Evolutionary conservation across 2,113 vertebrate genomes (phyloP).

Genomic region (Lophius piscatorius): DNA sequence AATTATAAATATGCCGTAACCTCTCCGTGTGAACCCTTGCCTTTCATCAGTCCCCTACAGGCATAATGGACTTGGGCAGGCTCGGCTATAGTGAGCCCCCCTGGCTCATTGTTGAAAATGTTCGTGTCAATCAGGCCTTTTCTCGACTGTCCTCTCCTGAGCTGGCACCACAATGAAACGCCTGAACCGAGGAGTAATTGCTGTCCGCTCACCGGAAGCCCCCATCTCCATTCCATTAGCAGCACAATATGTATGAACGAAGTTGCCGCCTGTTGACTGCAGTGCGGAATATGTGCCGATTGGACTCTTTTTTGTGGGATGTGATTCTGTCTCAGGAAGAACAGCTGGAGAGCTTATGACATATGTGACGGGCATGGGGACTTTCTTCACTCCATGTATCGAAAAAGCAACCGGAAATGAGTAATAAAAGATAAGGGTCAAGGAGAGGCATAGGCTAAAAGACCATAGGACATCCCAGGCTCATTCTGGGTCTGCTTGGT

Average conservation of each 20-base stretch:
- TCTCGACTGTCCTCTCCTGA: conserved; percentile 61
- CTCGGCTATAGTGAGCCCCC: conserved; percentile 43
- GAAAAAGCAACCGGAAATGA: conserved; percentile 34
- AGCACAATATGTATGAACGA: conserved; percentile 50
- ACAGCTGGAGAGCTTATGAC: conserved; percentile 48
- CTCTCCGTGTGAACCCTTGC: conserved; percentile 40
- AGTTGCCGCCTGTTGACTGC: conserved; percentile 49
- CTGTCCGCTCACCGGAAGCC: conserved; percentile 34
- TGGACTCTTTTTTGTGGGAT: conserved; percentile 6
- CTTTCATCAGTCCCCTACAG: conserved; percentile 56
- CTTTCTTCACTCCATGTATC: conserved; percentile 33
- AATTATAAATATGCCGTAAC: conserved; percentile 67
- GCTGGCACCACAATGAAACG: conserved; percentile 51
- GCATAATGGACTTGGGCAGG: conserved; percentile 42
- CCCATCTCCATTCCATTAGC: conserved; percentile 61
- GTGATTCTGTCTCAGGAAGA: conserved; percentile 50
- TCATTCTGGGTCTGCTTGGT: no score
- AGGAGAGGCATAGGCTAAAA: no score
- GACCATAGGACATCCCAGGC: no score
- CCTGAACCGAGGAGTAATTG: conserved; percentile 53
- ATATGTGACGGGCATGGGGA: conserved; percentile 27
- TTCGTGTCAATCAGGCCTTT: conserved; percentile 75
- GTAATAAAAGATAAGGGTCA: no score
- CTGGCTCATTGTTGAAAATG: conserved; percentile 77
- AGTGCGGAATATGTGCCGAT: conserved; percentile 42